These are phyloP conservation scores for Urocyon cinereoargenteus DNA, from an alignment of 2,797 vertebrate species.

Conservation along the genomic window DNA sequence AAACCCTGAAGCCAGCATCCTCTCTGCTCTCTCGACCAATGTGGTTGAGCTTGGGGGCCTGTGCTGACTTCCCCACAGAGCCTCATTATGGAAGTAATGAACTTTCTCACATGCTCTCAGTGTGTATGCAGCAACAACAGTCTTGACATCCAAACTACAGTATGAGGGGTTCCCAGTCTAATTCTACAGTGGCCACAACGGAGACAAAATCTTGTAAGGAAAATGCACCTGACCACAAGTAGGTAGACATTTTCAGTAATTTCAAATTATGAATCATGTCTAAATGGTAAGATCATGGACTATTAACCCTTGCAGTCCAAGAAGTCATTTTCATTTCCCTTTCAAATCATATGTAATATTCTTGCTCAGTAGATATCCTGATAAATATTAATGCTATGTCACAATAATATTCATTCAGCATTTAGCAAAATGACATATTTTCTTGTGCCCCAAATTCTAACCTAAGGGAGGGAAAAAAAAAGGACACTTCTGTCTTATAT, in stretches of 20 bases:
- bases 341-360: slow-evolving; percentile 45
- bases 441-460: not conserved
- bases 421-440: slow-evolving; percentile 41
- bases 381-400: slow-evolving; percentile 40
- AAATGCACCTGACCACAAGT: not conserved
- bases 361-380: not conserved
- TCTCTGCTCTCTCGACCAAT: not conserved
- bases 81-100: not conserved
- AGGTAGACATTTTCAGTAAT: not conserved
- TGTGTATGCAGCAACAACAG: not conserved
- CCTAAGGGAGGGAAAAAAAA: not conserved
- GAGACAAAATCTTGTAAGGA: not conserved
- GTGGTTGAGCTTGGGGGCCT: not conserved
- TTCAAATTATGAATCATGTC: not conserved
- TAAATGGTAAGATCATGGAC: not conserved
- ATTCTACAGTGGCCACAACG: not conserved
- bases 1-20: not conserved
- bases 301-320: not conserved
- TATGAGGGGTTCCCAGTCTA: not conserved
- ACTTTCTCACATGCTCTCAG: not conserved
- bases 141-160: not conserved
- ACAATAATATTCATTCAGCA: not conserved
- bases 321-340: not conserved
- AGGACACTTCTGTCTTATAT: not conserved
- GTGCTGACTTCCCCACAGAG: not conserved